Percentiles rank a stretch among this genome's conserved stretches.
These are phyloP conservation scores for Margaritifera margaritifera DNA, from an alignment of 2,888 invertebrate species.

Conservation along the genomic window DNA sequence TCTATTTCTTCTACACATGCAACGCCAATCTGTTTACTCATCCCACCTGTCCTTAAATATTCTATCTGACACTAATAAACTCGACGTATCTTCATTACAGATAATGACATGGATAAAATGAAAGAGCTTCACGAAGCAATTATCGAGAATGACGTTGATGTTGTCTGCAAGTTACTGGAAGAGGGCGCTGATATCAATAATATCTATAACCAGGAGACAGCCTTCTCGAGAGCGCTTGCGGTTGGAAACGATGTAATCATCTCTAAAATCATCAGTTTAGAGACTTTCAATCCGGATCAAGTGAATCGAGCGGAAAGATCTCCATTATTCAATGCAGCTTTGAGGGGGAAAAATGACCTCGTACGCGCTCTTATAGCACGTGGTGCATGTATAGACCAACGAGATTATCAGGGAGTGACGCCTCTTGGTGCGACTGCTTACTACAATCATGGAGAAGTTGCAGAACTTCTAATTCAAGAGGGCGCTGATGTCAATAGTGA, in stretches of 20 bases:
- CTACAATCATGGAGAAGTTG: slow-evolving; percentile 16
- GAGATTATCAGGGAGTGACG: slow-evolving; percentile 33
- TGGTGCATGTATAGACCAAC: slow-evolving; percentile 27
- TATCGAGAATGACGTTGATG: slow-evolving; percentile 3
- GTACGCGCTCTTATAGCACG: slow-evolving; percentile 11
- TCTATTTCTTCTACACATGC: too few species aligned
- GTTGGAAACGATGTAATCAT: slow-evolving; percentile 2
- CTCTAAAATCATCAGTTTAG: slow-evolving; percentile 10
- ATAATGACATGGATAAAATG: too few species aligned
- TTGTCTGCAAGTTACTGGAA: slow-evolving; percentile 1
- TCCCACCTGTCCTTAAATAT: too few species aligned
- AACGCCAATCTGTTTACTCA: too few species aligned
- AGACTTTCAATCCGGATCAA: slow-evolving; percentile 21
- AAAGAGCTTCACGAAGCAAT: slow-evolving; percentile 11
- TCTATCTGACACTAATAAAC: too few species aligned
- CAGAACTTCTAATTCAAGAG: slow-evolving; percentile 31
- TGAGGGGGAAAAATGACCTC: slow-evolving; percentile 4
- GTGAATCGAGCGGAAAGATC: slow-evolving; percentile 24
- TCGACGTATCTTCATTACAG: too few species aligned
- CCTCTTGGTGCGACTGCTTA: slow-evolving; percentile 31
- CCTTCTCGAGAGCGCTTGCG: slow-evolving; percentile 23
- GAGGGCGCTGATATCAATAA: slow-evolving; percentile 25
- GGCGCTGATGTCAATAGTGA: slow-evolving; percentile 34
- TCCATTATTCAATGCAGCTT: slow-evolving; percentile 24
- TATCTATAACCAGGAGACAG: slow-evolving; percentile 17